Percentiles rank a stretch among this genome's conserved stretches.
These are phyloP conservation scores for Macrocentrus cingulum DNA, from an alignment of 1,140 invertebrate genomes.

Conservation along the genomic window DNA sequence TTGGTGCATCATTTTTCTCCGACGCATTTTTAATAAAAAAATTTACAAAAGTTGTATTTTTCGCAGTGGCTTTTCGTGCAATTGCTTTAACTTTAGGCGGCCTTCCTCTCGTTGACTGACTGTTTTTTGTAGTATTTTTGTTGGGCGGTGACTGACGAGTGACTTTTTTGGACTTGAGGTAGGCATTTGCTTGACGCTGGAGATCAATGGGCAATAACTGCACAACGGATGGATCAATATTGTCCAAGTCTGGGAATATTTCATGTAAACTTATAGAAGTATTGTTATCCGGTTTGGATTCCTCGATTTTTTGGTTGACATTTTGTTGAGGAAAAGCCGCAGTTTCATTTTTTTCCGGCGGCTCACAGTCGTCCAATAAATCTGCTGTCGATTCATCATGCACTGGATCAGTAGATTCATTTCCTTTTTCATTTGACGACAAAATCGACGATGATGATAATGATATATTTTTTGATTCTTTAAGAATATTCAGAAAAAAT, in stretches of 20 bases:
- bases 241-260: slow-evolving; percentile 22
- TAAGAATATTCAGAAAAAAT: slow-evolving; percentile 23
- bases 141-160: slow-evolving; percentile 26
- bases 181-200: slow-evolving; percentile 45
- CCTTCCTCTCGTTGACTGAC: slow-evolving; percentile 1
- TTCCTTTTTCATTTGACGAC: background rate
- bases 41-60: slow-evolving; percentile 12
- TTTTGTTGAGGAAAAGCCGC: too few relatives aligned
- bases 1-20: slow-evolving; percentile 6
- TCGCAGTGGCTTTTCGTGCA: background rate
- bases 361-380: slow-evolving; percentile 6
- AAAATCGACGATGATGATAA: background rate
- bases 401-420: background rate
- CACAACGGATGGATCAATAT: slow-evolving; percentile 49
- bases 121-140: slow-evolving; percentile 7
- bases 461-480: slow-evolving; percentile 13
- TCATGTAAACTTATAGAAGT: slow-evolving; percentile 23
- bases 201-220: slow-evolving; percentile 49
- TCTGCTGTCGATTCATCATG: slow-evolving; percentile 8
- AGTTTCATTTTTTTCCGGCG: background rate
- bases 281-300: background rate
- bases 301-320: background rate
- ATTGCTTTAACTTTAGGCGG: background rate
- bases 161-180: slow-evolving; percentile 37
- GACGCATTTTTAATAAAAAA: slow-evolving; percentile 16